Percentiles rank a stretch among this genome's conserved stretches.
Evolutionary conservation across 2,888 invertebrate genomes (phyloP).

Genomic region (Hybos culiciformis): DNA sequence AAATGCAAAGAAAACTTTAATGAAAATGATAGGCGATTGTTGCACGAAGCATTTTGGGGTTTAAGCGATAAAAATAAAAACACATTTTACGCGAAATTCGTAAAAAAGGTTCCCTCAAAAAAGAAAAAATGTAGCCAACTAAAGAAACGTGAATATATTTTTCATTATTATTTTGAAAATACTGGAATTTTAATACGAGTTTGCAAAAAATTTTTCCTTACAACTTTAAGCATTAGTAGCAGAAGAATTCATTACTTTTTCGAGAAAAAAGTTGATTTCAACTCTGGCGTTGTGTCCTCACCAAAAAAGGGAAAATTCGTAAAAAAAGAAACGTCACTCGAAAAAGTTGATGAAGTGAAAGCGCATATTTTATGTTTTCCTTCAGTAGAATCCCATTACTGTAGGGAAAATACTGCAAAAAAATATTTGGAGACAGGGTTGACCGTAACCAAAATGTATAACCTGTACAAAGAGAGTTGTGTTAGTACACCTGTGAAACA

Average conservation of each 20-base stretch:
- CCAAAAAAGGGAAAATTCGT: slow-evolving; percentile 7
- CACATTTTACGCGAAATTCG: slow-evolving; percentile 7
- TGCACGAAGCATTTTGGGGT: slow-evolving; percentile 8
- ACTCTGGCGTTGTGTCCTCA: slow-evolving; percentile 5
- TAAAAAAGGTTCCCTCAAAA: slow-evolving; percentile 2
- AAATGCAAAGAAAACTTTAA: slow-evolving; percentile 7
- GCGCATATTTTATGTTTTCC: slow-evolving; percentile 14
- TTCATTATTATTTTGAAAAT: slow-evolving; percentile 9
- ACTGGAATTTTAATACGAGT: slow-evolving; percentile 5
- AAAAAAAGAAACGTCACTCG: slow-evolving; percentile 9
- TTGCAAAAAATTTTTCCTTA: slow-evolving; percentile 7
- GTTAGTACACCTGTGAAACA: not conserved
- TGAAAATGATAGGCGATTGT: slow-evolving; percentile 3
- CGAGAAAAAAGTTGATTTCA: slow-evolving; percentile 3
- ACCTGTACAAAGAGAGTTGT: slow-evolving; percentile 7
- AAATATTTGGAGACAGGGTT: slow-evolving; percentile 11
- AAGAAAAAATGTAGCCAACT: slow-evolving; percentile 6
- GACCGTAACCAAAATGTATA: slow-evolving; percentile 10
- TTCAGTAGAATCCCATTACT: slow-evolving; percentile 12
- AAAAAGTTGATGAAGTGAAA: slow-evolving; percentile 9
- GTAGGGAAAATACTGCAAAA: slow-evolving; percentile 6
- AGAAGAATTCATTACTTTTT: slow-evolving; percentile 9
- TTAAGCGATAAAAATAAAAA: slow-evolving; percentile 6
- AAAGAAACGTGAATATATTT: too few species aligned
- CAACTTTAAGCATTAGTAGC: slow-evolving; percentile 5